Percentiles rank a stretch among this genome's conserved stretches.
These are phyloP conservation scores for Pseudolaguvia tuberculata DNA, from an alignment of 2,113 vertebrate species.

Conservation along the genomic window DNA sequence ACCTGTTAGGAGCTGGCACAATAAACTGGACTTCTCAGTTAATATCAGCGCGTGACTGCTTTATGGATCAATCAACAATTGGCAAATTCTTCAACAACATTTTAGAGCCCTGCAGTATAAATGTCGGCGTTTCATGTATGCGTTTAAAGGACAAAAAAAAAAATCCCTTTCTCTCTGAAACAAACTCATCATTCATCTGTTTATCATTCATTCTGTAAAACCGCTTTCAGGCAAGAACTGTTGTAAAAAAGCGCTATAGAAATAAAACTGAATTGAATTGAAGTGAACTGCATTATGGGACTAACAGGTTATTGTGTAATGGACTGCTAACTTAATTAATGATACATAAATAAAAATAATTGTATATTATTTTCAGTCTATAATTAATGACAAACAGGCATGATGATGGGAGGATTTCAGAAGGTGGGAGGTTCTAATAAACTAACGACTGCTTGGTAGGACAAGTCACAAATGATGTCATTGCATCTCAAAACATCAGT, in stretches of 20 bases:
- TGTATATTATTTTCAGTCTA: too few relatives aligned
- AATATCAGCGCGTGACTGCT: background rate
- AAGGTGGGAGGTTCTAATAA: background rate
- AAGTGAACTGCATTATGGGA: background rate
- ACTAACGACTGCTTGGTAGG: background rate
- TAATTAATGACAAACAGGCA: background rate
- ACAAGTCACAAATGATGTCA: background rate
- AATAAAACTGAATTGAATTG: too few relatives aligned
- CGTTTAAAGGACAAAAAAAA: background rate
- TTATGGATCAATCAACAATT: conserved; percentile 12
- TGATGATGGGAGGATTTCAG: background rate
- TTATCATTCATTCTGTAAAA: too few relatives aligned
- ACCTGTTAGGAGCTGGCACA: conserved; percentile 7
- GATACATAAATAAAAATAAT: too few relatives aligned
- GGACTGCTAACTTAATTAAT: too few relatives aligned
- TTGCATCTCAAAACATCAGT: background rate
- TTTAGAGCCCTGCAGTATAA: background rate
- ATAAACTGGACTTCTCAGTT: background rate
- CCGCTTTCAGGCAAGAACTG: too few relatives aligned
- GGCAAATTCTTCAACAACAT: background rate
- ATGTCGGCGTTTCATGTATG: background rate
- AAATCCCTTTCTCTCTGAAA: too few relatives aligned
- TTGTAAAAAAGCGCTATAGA: too few relatives aligned
- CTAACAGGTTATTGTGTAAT: background rate
- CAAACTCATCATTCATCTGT: too few relatives aligned